Evolutionary conservation across 2,888 invertebrate species (phyloP).

Genomic region (Agrotis exclamationis): DNA sequence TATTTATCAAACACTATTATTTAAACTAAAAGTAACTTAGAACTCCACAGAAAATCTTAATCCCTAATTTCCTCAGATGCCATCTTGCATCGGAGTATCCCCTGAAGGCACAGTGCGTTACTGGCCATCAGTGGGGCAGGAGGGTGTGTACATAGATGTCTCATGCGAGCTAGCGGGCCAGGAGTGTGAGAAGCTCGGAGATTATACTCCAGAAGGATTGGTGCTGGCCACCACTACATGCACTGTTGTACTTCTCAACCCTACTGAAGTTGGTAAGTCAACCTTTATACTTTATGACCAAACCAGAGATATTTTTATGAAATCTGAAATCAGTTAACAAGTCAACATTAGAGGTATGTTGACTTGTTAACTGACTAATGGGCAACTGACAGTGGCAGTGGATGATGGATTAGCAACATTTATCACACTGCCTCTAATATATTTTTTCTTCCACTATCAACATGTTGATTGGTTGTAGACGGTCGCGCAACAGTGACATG

Average conservation of each 20-base stretch:
- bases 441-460: background rate
- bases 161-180: constrained; percentile 97
- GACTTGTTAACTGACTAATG: background rate
- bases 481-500: constrained; percentile 94
- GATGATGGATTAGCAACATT: background rate
- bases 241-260: constrained; percentile 92
- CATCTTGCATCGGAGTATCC: constrained; percentile 97
- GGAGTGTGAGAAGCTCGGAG: constrained; percentile 95
- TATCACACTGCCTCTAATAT: background rate
- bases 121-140: constrained; percentile 97
- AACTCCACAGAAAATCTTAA: too few species aligned
- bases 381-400: background rate
- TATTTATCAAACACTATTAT: too few species aligned
- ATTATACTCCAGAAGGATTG: constrained; percentile 94
- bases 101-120: constrained; percentile 98
- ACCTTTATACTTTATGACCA: too few species aligned
- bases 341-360: too few species aligned
- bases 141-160: constrained; percentile 96
- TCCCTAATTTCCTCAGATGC: constrained; percentile 85
- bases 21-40: too few species aligned
- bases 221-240: constrained; percentile 98
- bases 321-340: too few species aligned
- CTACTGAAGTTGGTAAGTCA: constrained; percentile 72
- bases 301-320: too few species aligned
- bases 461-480: constrained; percentile 76